A percentile compares a stretch with the other conserved stretches of the same genome.
These are phyloP conservation scores for Fulmarus glacialis DNA, from an alignment of 2,113 vertebrate genomes.

Conservation along the genomic window DNA sequence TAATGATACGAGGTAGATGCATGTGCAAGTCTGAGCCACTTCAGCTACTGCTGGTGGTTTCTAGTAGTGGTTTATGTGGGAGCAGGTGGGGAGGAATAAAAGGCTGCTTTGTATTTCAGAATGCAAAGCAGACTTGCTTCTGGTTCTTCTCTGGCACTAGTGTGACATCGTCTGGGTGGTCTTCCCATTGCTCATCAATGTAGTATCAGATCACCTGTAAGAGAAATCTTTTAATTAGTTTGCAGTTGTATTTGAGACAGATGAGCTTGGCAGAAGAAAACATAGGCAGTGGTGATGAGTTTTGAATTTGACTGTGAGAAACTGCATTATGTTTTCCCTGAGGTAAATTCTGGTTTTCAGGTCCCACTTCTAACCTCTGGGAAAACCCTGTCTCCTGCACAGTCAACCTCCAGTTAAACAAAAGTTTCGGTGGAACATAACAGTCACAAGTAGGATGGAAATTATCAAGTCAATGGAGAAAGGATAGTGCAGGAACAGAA, in stretches of 20 bases:
- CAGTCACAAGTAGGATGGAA: background rate
- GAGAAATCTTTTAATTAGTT: background rate
- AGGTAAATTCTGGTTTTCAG: background rate
- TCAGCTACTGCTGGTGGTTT: background rate
- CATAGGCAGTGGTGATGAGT: background rate
- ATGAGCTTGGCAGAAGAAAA: conserved; percentile 1
- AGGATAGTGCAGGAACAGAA: conserved; percentile 10
- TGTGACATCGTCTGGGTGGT: background rate
- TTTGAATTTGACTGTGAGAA: background rate
- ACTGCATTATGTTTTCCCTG: background rate
- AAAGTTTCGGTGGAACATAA: background rate
- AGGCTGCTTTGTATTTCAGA: background rate
- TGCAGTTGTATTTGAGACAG: background rate
- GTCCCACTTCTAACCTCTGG: background rate
- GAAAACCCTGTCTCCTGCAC: background rate
- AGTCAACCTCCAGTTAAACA: background rate
- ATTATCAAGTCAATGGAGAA: background rate
- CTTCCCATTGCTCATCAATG: background rate
- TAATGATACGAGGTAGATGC: background rate
- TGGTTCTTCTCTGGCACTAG: conserved; percentile 20
- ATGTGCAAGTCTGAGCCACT: background rate
- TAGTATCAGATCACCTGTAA: conserved; percentile 16
- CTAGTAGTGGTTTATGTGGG: background rate
- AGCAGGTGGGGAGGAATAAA: conserved; percentile 22
- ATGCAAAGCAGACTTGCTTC: conserved; percentile 13